A percentile compares a stretch with the other conserved stretches of the same genome.
Evolutionary conservation across 2,888 invertebrate species (phyloP).

Genomic region (Xylota sylvarum): DNA sequence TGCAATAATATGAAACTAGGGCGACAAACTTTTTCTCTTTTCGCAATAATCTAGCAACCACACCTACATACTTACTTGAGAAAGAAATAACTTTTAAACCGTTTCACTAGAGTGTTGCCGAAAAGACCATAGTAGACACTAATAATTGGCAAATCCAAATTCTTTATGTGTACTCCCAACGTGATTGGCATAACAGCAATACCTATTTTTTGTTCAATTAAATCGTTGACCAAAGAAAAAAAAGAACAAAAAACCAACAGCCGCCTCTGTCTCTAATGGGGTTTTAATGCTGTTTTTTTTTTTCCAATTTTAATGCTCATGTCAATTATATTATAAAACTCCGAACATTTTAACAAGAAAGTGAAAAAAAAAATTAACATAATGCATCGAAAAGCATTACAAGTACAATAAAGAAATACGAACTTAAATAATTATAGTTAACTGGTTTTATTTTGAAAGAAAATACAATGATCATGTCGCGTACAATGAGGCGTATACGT

Average conservation of each 20-base stretch:
- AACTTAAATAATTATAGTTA: constrained; percentile 51
- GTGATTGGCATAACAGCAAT: constrained; percentile 63
- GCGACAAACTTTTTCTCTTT: constrained; percentile 6
- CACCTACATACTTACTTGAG: constrained; percentile 26
- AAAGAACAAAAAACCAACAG: constrained; percentile 13
- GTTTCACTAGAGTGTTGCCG: constrained; percentile 24
- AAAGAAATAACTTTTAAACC: constrained; percentile 18
- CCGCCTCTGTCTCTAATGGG: constrained; percentile 50
- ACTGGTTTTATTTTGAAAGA: constrained; percentile 68
- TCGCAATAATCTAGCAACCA: constrained; percentile 2
- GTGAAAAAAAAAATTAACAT: constrained; percentile 36
- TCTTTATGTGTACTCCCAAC: constrained; percentile 64
- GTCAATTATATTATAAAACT: constrained; percentile 29
- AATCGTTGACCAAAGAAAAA: constrained; percentile 22
- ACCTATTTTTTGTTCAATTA: constrained; percentile 22
- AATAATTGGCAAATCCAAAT: constrained; percentile 63
- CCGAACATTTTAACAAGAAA: constrained; percentile 38
- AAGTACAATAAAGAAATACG: constrained; percentile 31
- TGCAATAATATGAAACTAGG: constrained; percentile 35
- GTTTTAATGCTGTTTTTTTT: constrained; percentile 21
- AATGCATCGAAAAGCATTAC: constrained; percentile 29
- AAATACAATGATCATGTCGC: constrained; percentile 35
- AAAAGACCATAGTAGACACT: constrained; percentile 46
- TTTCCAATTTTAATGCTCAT: constrained; percentile 28
- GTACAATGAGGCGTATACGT: constrained; percentile 67